A percentile compares a stretch with the other conserved stretches of the same genome.
Evolutionary conservation across 1,140 invertebrate genomes (phyloP).

Genomic region (Stratiolaelaps scimitus): DNA sequence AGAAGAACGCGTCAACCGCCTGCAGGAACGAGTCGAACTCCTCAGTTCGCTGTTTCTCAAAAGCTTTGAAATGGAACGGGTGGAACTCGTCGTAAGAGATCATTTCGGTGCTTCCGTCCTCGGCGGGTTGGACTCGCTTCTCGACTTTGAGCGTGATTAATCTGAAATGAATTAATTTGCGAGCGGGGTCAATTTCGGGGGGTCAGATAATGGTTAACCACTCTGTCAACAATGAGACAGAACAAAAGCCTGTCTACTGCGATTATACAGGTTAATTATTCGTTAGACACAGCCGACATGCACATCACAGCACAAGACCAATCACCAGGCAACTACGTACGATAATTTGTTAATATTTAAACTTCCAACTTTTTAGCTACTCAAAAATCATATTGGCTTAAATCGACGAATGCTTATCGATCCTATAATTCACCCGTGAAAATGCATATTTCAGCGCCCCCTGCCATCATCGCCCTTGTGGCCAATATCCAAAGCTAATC

Average conservation of each 20-base stretch:
- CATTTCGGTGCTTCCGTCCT: slow-evolving; percentile 50
- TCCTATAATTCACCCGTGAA: too few species aligned
- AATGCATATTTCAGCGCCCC: too few species aligned
- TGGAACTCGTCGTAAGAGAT: slow-evolving; percentile 82
- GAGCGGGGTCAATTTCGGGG: not conserved
- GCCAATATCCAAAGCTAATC: too few species aligned
- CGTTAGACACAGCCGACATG: too few species aligned
- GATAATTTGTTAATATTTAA: too few species aligned
- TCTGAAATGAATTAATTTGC: slow-evolving; percentile 38
- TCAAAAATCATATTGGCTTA: too few species aligned
- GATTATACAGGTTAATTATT: too few species aligned
- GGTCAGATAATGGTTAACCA: not conserved
- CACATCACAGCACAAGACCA: too few species aligned
- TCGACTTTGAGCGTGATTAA: slow-evolving; percentile 76
- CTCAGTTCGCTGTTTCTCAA: slow-evolving; percentile 48
- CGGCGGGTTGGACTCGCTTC: slow-evolving; percentile 49
- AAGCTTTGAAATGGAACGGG: slow-evolving; percentile 62
- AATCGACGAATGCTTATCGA: too few species aligned
- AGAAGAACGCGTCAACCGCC: slow-evolving; percentile 94
- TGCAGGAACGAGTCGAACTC: slow-evolving; percentile 68
- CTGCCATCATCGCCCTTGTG: too few species aligned
- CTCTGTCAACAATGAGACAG: not conserved
- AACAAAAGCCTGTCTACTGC: not conserved
- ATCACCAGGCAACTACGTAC: too few species aligned
- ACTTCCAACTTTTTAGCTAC: too few species aligned